A percentile compares a stretch with the other conserved stretches of the same genome.
Conservation (phyloP, 2,113 vertebrate genomes). For the Perca fluviatilis region DNA sequence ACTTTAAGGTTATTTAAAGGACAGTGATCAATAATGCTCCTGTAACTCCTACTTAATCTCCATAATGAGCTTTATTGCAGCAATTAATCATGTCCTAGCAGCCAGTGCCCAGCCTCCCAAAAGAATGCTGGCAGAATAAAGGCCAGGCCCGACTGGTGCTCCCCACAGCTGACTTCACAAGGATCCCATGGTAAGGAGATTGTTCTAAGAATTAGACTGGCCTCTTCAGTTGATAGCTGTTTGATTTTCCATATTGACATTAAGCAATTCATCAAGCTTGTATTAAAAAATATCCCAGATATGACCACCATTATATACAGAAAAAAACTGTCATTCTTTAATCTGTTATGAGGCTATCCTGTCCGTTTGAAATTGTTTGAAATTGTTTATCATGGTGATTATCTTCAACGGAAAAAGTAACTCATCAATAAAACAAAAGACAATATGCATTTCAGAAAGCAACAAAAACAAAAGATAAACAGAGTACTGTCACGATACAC, state of each 20-base stretch:
- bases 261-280: conserved; percentile 22
- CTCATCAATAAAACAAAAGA: conserved; percentile 39
- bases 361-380: not conserved
- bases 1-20: conserved; percentile 87
- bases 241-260: conserved; percentile 40
- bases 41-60: conserved; percentile 87
- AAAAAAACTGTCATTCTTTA: not conserved
- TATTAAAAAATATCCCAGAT: conserved; percentile 14
- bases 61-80: conserved; percentile 86
- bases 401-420: conserved; percentile 11
- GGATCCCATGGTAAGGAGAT: conserved; percentile 18
- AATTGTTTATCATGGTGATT: not conserved
- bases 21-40: conserved; percentile 86
- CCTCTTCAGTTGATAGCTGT: conserved; percentile 43
- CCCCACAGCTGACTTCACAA: conserved; percentile 48
- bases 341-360: not conserved
- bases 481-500: conserved; percentile 19
- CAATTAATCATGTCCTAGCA: conserved; percentile 85
- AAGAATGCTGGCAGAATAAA: conserved; percentile 75
- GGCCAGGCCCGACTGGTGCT: conserved; percentile 51
- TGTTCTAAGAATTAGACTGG: conserved; percentile 38
- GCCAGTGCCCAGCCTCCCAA: conserved; percentile 75
- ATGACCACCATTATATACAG: not conserved
- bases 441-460: conserved; percentile 4
- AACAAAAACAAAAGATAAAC: conserved; percentile 30